These are phyloP conservation scores for Operophtera brumata DNA, from an alignment of 2,888 invertebrate genomes.

Conservation along the genomic window DNA sequence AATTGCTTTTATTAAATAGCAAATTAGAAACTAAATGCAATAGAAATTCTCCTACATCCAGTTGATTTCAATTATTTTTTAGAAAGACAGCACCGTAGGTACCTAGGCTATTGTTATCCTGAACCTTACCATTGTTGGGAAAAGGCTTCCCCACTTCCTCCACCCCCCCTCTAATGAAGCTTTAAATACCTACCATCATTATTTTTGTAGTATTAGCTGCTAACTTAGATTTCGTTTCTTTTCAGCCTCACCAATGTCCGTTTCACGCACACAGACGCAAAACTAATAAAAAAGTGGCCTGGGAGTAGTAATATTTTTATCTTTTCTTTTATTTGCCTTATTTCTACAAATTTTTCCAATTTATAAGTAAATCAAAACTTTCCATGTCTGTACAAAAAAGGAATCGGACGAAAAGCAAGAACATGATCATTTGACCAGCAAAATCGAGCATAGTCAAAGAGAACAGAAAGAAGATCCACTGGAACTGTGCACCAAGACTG, in stretches of 20 bases:
- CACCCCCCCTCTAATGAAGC: neutral
- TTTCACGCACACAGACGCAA: constrained; percentile 51
- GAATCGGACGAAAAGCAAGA: constrained; percentile 43
- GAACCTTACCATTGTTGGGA: too few relatives aligned
- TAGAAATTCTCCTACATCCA: neutral
- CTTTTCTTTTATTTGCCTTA: constrained; percentile 3
- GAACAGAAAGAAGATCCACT: constrained; percentile 52
- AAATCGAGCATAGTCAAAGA: constrained; percentile 25
- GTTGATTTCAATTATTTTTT: neutral
- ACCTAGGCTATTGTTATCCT: too few relatives aligned
- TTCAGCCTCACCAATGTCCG: constrained; percentile 66
- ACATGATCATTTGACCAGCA: constrained; percentile 27
- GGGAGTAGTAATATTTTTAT: constrained; percentile 27
- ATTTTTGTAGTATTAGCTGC: constrained; percentile 15
- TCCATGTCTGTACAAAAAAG: constrained; percentile 77
- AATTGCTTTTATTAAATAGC: neutral
- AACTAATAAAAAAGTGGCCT: constrained; percentile 36
- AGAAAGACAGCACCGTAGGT: neutral
- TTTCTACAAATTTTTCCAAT: constrained; percentile 10
- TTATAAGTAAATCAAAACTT: constrained; percentile 40
- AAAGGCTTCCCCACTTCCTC: too few relatives aligned
- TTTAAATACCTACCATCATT: neutral
- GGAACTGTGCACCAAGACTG: constrained; percentile 51
- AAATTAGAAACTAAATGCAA: neutral
- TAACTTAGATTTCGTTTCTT: constrained; percentile 46